These are phyloP conservation scores for Corapipo altera DNA, from an alignment of 2,113 vertebrate genomes.

Conservation along the genomic window DNA sequence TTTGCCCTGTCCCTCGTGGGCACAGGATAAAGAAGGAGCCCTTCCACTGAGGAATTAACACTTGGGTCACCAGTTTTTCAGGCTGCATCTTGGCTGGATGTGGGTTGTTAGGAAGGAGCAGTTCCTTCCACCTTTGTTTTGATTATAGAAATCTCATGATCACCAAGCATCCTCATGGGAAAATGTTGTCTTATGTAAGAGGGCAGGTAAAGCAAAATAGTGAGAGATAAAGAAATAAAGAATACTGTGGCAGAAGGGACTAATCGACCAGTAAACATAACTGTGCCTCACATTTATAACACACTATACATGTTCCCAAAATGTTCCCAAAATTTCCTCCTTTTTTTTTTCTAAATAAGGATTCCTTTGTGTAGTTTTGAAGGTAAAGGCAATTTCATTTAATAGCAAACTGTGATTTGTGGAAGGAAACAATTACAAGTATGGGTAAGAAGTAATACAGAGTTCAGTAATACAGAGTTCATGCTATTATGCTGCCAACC, in stretches of 20 bases:
- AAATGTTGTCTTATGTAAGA: background rate
- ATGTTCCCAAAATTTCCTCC: background rate
- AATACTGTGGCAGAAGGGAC: background rate
- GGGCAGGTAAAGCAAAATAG: background rate
- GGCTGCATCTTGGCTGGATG: conserved; percentile 17
- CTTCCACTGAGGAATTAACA: conserved; percentile 31
- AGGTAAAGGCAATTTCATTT: background rate
- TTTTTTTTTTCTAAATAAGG: background rate
- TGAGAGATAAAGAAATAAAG: background rate
- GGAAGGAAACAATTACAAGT: background rate
- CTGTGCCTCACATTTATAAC: background rate
- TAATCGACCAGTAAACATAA: background rate
- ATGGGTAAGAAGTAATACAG: background rate
- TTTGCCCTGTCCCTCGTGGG: conserved; percentile 40
- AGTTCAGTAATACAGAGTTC: background rate
- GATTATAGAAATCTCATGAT: background rate
- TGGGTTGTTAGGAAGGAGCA: background rate
- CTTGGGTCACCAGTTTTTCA: conserved; percentile 25
- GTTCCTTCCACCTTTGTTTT: background rate
- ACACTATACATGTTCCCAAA: background rate
- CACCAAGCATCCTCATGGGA: background rate
- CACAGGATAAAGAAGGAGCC: conserved; percentile 11
- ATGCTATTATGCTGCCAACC: background rate
- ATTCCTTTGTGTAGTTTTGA: background rate
- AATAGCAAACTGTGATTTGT: background rate